Evolutionary conservation across 2,888 invertebrate genomes (phyloP).

Genomic region (Pyrocoelia pectoralis): DNA sequence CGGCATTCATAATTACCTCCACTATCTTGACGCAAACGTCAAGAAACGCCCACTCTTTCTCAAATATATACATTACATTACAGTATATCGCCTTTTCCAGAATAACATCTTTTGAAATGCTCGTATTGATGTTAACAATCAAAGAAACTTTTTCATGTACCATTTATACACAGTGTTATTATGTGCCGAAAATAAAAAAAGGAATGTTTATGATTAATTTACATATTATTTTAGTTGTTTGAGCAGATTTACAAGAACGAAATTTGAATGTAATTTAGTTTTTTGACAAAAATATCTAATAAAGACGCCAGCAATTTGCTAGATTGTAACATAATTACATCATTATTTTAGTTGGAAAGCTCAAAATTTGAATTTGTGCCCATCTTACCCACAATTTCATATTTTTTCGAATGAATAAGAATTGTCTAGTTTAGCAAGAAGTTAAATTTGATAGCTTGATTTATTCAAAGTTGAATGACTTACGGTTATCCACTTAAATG

Average conservation of each 20-base stretch:
- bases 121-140: not conserved
- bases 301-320: not conserved
- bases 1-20: too few relatives aligned
- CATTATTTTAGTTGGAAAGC: not conserved
- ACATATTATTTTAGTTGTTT: slow-evolving; percentile 1
- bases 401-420: too few relatives aligned
- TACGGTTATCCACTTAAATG: too few relatives aligned
- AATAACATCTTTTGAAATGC: too few relatives aligned
- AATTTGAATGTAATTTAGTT: not conserved
- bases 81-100: too few relatives aligned
- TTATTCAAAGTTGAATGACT: too few relatives aligned
- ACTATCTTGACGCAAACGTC: too few relatives aligned
- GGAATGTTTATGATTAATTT: not conserved
- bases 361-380: not conserved
- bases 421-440: too few relatives aligned
- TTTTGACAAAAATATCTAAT: not conserved
- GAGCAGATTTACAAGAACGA: not conserved
- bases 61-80: too few relatives aligned
- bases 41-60: too few relatives aligned
- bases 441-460: too few relatives aligned
- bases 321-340: not conserved
- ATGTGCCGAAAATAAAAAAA: slow-evolving; percentile 1
- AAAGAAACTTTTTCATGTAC: not conserved
- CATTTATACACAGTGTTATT: not conserved
- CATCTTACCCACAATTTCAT: too few relatives aligned